These are phyloP conservation scores for Dendrolimus kikuchii DNA, from an alignment of 1,140 invertebrate genomes.

Conservation along the genomic window DNA sequence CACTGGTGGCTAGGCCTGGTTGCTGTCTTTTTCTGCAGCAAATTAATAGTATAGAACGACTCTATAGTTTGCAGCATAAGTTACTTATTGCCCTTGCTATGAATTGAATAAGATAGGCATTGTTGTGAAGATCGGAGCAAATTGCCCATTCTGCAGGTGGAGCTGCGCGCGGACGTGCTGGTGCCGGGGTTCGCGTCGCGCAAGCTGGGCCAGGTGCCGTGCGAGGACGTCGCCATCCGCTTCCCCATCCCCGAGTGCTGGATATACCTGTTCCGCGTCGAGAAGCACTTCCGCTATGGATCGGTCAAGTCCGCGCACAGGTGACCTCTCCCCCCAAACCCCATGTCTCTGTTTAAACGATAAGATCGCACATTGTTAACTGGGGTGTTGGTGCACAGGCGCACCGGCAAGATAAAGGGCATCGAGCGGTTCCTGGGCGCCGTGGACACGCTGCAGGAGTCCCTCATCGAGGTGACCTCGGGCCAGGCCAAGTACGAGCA, in stretches of 20 bases:
- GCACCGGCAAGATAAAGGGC: conserved; percentile 94
- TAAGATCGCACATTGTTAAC: neutral
- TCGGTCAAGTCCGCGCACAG: conserved; percentile 97
- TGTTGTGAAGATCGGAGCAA: too few relatives aligned
- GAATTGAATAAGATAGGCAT: neutral
- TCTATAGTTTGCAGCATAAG: too few relatives aligned
- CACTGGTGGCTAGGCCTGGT: too few relatives aligned
- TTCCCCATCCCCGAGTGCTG: conserved; percentile 99
- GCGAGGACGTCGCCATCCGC: conserved; percentile 96
- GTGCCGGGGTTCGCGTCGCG: conserved; percentile 97
- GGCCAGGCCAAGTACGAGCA: conserved; percentile 99
- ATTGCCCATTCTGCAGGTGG: conserved; percentile 77
- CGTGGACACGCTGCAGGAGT: conserved; percentile 91
- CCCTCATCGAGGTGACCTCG: conserved; percentile 97
- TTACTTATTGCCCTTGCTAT: too few relatives aligned
- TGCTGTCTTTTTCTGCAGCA: too few relatives aligned
- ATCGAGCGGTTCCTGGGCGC: conserved; percentile 95
- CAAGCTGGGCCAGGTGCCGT: conserved; percentile 95
- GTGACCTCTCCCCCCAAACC: conserved; percentile 12
- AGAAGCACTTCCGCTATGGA: conserved; percentile 99
- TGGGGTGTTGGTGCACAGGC: conserved; percentile 48
- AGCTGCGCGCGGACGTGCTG: conserved; percentile 93
- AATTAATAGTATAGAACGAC: too few relatives aligned
- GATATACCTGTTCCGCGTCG: conserved; percentile 99
- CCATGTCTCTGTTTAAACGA: neutral